These are phyloP conservation scores for Habroteleia sp. DNA, from an alignment of 2,888 invertebrate genomes.

Conservation along the genomic window DNA sequence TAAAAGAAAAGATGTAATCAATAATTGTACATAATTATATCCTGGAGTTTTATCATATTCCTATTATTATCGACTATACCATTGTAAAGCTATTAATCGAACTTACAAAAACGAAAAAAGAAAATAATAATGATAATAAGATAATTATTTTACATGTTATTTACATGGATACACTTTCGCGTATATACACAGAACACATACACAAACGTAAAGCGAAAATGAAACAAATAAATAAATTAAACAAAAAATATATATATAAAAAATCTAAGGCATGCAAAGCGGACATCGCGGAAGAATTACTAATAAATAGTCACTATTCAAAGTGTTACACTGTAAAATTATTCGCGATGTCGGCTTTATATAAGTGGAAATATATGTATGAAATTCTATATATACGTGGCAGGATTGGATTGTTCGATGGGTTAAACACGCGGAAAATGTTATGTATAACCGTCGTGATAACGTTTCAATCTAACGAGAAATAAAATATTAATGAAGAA, in stretches of 20 bases:
- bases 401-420: constrained; percentile 70
- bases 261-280: not conserved
- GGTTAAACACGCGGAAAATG: constrained; percentile 27
- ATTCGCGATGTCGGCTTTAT: constrained; percentile 23
- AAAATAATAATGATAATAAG: constrained; percentile 46
- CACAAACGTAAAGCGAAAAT: constrained; percentile 12
- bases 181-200: constrained; percentile 29
- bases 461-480: constrained; percentile 60
- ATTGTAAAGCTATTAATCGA: constrained; percentile 73
- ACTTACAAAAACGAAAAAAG: constrained; percentile 71
- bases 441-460: constrained; percentile 35
- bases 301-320: constrained; percentile 2
- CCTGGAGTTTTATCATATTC: constrained; percentile 79
- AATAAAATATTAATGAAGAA: constrained; percentile 56
- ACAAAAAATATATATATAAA: constrained; percentile 66
- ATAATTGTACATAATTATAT: constrained; percentile 79
- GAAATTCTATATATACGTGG: constrained; percentile 64
- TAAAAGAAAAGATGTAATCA: constrained; percentile 53
- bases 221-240: constrained; percentile 14
- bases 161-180: constrained; percentile 67
- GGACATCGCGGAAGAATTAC: not conserved
- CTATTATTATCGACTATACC: constrained; percentile 76
- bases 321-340: constrained; percentile 8
- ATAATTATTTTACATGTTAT: constrained; percentile 77
- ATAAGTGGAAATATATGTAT: constrained; percentile 50